These are phyloP conservation scores for Oppia nitens DNA, from an alignment of 1,140 invertebrate species.

Conservation along the genomic window DNA sequence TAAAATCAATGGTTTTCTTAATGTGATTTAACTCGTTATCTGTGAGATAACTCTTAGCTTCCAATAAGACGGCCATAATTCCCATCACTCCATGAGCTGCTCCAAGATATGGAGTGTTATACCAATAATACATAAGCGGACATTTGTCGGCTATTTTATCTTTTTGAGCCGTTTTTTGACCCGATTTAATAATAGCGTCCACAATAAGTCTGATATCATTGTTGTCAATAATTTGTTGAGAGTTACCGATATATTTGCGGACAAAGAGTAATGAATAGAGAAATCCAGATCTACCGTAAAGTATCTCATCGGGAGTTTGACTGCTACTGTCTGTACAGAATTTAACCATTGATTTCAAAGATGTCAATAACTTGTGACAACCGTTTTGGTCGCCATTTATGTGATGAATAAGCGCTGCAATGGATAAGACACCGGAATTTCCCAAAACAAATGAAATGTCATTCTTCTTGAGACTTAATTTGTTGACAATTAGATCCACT, in stretches of 20 bases:
- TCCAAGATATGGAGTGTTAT: constrained; percentile 58
- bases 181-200: constrained; percentile 43
- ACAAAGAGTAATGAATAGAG: constrained; percentile 56
- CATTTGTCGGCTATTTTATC: constrained; percentile 28
- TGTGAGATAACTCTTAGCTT: constrained; percentile 40
- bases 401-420: constrained; percentile 45
- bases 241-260: constrained; percentile 34
- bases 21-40: constrained; percentile 35
- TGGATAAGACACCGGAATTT: constrained; percentile 50
- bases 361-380: background rate
- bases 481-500: constrained; percentile 29
- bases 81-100: constrained; percentile 72
- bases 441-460: constrained; percentile 57
- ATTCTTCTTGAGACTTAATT: constrained; percentile 31
- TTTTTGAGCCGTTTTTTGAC: constrained; percentile 36
- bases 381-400: constrained; percentile 17
- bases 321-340: background rate
- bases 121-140: constrained; percentile 68
- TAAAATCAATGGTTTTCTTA: constrained; percentile 45
- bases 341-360: background rate
- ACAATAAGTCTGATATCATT: constrained; percentile 39
- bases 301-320: constrained; percentile 54
- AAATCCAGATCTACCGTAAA: constrained; percentile 69
- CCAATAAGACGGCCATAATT: constrained; percentile 59
- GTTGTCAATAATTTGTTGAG: constrained; percentile 27